Conservation (phyloP, 2,797 vertebrate genomes). For the Valencia hispanica region DNA sequence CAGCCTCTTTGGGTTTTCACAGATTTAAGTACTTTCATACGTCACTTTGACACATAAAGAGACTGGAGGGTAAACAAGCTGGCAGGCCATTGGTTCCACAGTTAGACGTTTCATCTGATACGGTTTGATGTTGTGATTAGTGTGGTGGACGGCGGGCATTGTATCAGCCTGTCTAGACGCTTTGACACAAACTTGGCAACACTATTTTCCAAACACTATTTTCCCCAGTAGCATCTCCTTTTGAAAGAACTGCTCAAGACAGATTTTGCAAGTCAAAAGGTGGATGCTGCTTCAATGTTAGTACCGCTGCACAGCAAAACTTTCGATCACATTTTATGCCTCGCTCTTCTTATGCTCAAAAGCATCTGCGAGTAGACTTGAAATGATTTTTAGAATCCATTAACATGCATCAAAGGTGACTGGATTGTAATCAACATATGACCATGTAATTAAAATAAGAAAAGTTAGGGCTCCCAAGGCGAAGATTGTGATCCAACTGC, state of each 20-base stretch:
- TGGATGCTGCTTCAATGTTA: not conserved
- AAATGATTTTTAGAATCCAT: slow-evolving; percentile 18
- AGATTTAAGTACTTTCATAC: slow-evolving; percentile 73
- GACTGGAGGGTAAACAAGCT: slow-evolving; percentile 67
- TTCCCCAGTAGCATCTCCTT: slow-evolving; percentile 5
- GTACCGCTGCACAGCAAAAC: not conserved
- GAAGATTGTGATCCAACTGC: slow-evolving; percentile 23
- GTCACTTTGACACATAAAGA: slow-evolving; percentile 69
- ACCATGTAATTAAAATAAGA: slow-evolving; percentile 18
- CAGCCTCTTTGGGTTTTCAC: slow-evolving; percentile 48
- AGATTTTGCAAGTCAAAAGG: slow-evolving; percentile 12
- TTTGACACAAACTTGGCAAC: slow-evolving; percentile 31
- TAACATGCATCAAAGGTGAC: slow-evolving; percentile 28
- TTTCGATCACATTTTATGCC: not conserved
- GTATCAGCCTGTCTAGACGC: slow-evolving; percentile 36
- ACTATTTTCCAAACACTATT: not conserved
- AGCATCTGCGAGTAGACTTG: slow-evolving; percentile 19
- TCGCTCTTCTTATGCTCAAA: slow-evolving; percentile 2
- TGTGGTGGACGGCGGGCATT: slow-evolving; percentile 15
- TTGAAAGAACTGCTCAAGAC: slow-evolving; percentile 12
- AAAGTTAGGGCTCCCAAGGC: slow-evolving; percentile 8
- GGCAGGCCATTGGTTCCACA: slow-evolving; percentile 30
- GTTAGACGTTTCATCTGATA: slow-evolving; percentile 44
- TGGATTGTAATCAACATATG: slow-evolving; percentile 27
- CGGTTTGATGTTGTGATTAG: slow-evolving; percentile 52